Evolutionary conservation across 1,140 invertebrate genomes (phyloP), one percentile per base, ranked within the genome.

Genomic region (Bombus difficillimus): DNA sequence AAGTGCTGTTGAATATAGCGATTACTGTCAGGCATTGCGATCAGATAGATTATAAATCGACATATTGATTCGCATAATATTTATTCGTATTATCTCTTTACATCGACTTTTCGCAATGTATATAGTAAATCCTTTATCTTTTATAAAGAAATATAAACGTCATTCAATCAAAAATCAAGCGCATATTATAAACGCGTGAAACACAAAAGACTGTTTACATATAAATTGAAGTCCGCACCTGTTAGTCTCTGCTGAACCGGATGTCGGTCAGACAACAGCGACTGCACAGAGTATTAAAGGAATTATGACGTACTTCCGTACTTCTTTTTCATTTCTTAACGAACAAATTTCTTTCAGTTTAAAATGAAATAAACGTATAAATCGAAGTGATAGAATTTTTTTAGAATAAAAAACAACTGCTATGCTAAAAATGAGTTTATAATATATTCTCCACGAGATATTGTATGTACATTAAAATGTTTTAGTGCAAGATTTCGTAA

Each of bases 221-320:
- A 53, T 53, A 53, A 53, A 53, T 53, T 53, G 47, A 53, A 53
- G 66, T 75, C 79, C 59, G 41, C 90, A 92, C 88, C 88, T 90
- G 88, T 88, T 53, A 62, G 62, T 22, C 47, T 53, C 0, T 8
- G 43, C 62, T 25, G 22, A 87, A 90, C 90, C 90, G 91, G 91
- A 92, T 91, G 90, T 90, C 85, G 85, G 69, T 81, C 87, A 91
- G 90, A 92, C 91, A 85, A 90, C 86, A 86, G 69, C 83, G 64
- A 77, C 53, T 62, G 77, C 47, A 86, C 84, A 86, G 86, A 86
- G 85, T 43, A 43, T 71, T 71, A 53, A 59, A 71, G 34, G n/a
- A 22, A 79, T 68, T 47, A 22, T 25, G 74, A 59, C 28, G 32
- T n/a, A 28, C 34, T 9, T 25, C 28, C 32, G 53, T 37, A 25